A percentile compares a stretch with the other conserved stretches of the same genome.
Conservation (phyloP, 2,797 vertebrate species). For the Apogon hyalosoma region DNA sequence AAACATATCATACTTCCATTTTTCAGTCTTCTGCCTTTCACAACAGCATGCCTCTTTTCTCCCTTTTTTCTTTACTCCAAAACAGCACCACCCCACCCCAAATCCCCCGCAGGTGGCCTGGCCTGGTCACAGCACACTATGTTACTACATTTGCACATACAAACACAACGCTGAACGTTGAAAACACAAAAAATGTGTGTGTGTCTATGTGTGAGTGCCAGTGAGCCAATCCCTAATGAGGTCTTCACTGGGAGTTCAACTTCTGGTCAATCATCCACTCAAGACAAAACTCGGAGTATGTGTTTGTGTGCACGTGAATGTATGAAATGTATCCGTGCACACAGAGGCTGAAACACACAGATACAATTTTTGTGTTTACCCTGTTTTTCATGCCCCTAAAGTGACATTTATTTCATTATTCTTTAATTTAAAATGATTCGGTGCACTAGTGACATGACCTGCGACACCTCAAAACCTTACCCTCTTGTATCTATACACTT, state of each 20-base stretch:
- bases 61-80: slow-evolving; percentile 40
- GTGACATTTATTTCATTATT: neutral
- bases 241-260: slow-evolving; percentile 79
- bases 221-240: slow-evolving; percentile 72
- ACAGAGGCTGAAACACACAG: slow-evolving; percentile 8
- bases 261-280: slow-evolving; percentile 74
- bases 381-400: slow-evolving; percentile 6
- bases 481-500: slow-evolving; percentile 38
- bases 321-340: slow-evolving; percentile 26
- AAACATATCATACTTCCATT: slow-evolving; percentile 27
- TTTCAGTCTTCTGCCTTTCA: slow-evolving; percentile 33
- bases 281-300: slow-evolving; percentile 34
- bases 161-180: slow-evolving; percentile 30
- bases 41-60: slow-evolving; percentile 42
- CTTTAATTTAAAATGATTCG: neutral
- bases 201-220: slow-evolving; percentile 62
- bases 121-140: slow-evolving; percentile 55
- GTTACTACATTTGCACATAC: slow-evolving; percentile 34
- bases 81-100: slow-evolving; percentile 68
- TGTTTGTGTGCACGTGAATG: slow-evolving; percentile 29
- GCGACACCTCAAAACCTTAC: slow-evolving; percentile 23
- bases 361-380: neutral
- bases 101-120: slow-evolving; percentile 83
- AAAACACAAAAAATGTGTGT: slow-evolving; percentile 31
- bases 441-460: neutral